Conservation (phyloP, 2,113 vertebrate genomes). For the Nansenia antarctica region DNA sequence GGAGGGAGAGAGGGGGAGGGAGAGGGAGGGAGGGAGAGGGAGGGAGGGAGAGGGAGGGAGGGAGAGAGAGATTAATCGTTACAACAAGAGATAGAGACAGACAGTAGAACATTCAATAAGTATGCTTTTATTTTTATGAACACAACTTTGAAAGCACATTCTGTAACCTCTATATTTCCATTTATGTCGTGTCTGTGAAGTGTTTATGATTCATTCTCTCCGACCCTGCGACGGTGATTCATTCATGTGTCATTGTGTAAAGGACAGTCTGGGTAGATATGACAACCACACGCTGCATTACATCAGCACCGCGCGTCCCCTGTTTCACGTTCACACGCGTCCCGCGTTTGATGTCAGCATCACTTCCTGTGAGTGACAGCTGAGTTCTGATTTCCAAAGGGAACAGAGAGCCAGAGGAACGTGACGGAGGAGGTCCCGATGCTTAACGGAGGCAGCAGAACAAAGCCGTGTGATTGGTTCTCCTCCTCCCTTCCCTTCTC, state of each 20-base stretch:
- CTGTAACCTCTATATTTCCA: too few relatives aligned
- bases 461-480: constrained; percentile 31
- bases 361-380: background rate
- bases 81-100: background rate
- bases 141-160: background rate
- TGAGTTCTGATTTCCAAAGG: background rate
- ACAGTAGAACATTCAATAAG: background rate
- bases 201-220: too few relatives aligned
- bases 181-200: too few relatives aligned
- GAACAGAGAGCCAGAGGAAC: constrained; percentile 23
- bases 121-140: background rate
- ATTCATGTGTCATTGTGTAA: too few relatives aligned
- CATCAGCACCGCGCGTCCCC: too few relatives aligned
- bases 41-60: too few relatives aligned
- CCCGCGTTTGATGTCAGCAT: background rate
- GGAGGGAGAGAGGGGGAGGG: too few relatives aligned
- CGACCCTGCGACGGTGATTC: too few relatives aligned
- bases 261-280: too few relatives aligned
- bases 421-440: constrained; percentile 38
- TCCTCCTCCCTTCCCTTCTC: too few relatives aligned
- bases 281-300: too few relatives aligned
- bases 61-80: background rate
- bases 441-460: constrained; percentile 59
- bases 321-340: constrained; percentile 1
- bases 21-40: too few relatives aligned